Conservation (phyloP, 2,113 vertebrate species). For the Collichthys lucidus region DNA sequence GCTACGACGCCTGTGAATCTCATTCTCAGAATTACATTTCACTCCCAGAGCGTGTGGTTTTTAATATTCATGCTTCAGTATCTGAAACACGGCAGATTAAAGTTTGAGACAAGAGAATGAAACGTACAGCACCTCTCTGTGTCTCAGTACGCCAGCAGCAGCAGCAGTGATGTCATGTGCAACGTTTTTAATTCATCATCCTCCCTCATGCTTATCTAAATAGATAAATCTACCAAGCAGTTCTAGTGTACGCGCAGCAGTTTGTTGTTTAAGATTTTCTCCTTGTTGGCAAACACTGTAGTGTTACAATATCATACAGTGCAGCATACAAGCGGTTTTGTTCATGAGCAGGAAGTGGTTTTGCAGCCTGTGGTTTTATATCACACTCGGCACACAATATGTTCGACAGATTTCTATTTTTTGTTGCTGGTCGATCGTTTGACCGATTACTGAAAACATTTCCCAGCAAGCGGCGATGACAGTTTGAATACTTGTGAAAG, state of each 20-base stretch:
- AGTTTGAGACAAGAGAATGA: background rate
- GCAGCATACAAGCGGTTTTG: conserved; percentile 70
- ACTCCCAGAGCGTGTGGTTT: background rate
- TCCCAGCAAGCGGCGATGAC: background rate
- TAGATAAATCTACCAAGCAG: background rate
- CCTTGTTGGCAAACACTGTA: conserved; percentile 9
- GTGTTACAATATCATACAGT: conserved; percentile 69
- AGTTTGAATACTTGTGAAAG: background rate
- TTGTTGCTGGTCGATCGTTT: conserved; percentile 4
- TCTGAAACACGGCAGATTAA: background rate
- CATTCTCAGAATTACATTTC: conserved; percentile 36
- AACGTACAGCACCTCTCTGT: background rate
- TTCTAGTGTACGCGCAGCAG: background rate
- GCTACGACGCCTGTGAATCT: conserved; percentile 22
- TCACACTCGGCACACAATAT: conserved; percentile 74
- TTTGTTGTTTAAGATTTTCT: conserved; percentile 8
- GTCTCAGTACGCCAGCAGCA: background rate
- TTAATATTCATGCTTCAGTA: background rate
- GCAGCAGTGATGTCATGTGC: background rate
- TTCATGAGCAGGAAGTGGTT: conserved; percentile 85
- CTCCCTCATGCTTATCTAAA: background rate
- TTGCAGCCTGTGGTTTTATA: conserved; percentile 86
- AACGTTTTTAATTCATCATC: background rate
- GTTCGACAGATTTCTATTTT: conserved; percentile 47
- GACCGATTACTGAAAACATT: background rate